These are phyloP conservation scores for Brachionus calyciflorus DNA, from an alignment of 1,140 invertebrate genomes.

Conservation along the genomic window DNA sequence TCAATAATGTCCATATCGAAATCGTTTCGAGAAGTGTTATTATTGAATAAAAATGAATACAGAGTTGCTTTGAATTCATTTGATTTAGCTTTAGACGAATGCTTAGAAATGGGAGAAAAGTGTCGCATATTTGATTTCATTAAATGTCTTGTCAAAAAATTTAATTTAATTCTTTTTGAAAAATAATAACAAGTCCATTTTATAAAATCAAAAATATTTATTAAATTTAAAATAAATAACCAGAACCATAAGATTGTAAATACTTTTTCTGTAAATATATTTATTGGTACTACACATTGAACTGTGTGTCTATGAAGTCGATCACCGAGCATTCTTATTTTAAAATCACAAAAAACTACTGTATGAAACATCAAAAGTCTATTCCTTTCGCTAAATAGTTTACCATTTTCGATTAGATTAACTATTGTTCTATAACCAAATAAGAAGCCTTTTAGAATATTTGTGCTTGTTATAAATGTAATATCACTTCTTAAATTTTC, in stretches of 20 bases:
- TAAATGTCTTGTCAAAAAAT: conserved; percentile 20
- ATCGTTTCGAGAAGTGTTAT: conserved; percentile 5
- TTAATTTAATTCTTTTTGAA: not conserved
- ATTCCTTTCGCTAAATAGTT: conserved; percentile 8
- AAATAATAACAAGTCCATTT: conserved; percentile 26
- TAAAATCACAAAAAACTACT: conserved; percentile 45
- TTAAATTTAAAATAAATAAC: conserved; percentile 51
- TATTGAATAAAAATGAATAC: conserved; percentile 16
- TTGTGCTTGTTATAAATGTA: conserved; percentile 19
- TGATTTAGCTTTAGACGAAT: too few relatives aligned
- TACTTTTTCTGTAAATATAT: conserved; percentile 64
- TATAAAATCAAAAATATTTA: conserved; percentile 3
- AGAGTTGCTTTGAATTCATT: not conserved
- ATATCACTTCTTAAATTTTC: not conserved
- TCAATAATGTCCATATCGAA: conserved; percentile 36
- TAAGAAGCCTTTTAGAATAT: not conserved
- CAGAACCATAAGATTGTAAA: conserved; percentile 60
- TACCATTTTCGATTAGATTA: conserved; percentile 16
- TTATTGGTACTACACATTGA: conserved; percentile 62
- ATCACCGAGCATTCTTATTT: conserved; percentile 48
- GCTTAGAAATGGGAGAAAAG: not conserved
- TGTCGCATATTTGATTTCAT: not conserved
- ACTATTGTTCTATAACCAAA: conserved; percentile 21
- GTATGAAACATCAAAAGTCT: conserved; percentile 35
- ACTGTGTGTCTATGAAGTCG: conserved; percentile 58